Percentiles rank a stretch among this genome's conserved stretches.
Evolutionary conservation across 2,888 invertebrate species (phyloP).

Genomic region (Sesia apiformis): DNA sequence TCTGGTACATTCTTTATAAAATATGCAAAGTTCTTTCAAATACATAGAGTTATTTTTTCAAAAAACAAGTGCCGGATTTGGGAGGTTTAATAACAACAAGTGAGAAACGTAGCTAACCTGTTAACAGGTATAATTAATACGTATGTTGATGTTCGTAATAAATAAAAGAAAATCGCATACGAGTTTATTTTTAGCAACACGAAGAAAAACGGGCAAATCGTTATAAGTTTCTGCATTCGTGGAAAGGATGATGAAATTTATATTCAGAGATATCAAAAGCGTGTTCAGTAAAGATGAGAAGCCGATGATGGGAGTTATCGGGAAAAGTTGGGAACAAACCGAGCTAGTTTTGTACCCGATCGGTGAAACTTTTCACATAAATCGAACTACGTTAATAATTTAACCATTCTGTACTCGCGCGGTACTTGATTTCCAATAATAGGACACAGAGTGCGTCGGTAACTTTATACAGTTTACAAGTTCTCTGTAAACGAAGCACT

Average conservation of each 20-base stretch:
- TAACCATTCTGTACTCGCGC: slow-evolving; percentile 33
- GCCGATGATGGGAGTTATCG: slow-evolving; percentile 26
- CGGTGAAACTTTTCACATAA: slow-evolving; percentile 48
- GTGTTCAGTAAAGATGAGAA: slow-evolving; percentile 20
- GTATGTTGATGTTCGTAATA: no score
- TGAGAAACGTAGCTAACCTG: no score
- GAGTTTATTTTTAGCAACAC: no score
- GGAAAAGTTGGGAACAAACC: slow-evolving; percentile 27
- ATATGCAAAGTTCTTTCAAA: no score
- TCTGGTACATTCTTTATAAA: no score
- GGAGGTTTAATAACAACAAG: no score
- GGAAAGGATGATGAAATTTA: slow-evolving; percentile 1
- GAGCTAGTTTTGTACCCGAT: slow-evolving; percentile 37
- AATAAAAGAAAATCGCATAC: no score
- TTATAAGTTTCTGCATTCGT: neutral
- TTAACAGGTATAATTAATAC: no score
- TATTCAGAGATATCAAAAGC: slow-evolving; percentile 22
- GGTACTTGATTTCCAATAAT: slow-evolving; percentile 17
- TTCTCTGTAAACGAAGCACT: no score
- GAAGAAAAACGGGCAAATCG: neutral
- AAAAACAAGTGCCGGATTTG: no score
- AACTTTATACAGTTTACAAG: neutral
- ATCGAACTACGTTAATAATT: slow-evolving; percentile 51
- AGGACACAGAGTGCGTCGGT: neutral
- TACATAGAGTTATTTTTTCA: no score